A percentile compares a stretch with the other conserved stretches of the same genome.
Conservation (phyloP, 2,113 vertebrate species). For the Crypturellus undulatus region DNA sequence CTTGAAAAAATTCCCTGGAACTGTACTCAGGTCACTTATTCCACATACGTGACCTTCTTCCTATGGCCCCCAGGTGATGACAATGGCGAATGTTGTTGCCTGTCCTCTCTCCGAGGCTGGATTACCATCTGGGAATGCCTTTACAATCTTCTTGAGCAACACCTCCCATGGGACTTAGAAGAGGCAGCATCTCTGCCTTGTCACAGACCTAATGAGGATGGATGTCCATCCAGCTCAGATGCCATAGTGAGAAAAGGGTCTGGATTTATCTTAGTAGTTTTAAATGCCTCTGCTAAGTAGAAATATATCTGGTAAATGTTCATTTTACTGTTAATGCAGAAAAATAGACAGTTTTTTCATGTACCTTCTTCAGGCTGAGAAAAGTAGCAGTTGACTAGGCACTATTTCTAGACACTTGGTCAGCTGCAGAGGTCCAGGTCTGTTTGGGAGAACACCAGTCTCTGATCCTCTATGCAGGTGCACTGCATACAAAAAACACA, state of each 20-base stretch:
- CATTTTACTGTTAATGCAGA: neutral
- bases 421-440: fast-evolving
- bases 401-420: neutral
- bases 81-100: neutral
- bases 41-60: neutral
- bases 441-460: neutral
- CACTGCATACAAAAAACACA: neutral
- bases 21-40: neutral
- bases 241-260: fast-evolving
- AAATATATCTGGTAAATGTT: fast-evolving
- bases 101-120: neutral
- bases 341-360: neutral
- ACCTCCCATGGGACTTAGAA: neutral
- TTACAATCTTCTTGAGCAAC: neutral
- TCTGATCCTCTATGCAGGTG: neutral
- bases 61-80: neutral
- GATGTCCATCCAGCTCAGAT: neutral
- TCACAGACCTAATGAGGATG: neutral
- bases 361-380: neutral
- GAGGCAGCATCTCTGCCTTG: neutral
- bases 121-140: neutral
- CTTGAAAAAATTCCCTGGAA: neutral
- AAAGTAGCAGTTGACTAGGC: neutral
- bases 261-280: neutral
- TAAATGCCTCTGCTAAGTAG: neutral